Evolutionary conservation across 2,888 invertebrate genomes (phyloP).

Genomic region (Leptogaster cylindrica): DNA sequence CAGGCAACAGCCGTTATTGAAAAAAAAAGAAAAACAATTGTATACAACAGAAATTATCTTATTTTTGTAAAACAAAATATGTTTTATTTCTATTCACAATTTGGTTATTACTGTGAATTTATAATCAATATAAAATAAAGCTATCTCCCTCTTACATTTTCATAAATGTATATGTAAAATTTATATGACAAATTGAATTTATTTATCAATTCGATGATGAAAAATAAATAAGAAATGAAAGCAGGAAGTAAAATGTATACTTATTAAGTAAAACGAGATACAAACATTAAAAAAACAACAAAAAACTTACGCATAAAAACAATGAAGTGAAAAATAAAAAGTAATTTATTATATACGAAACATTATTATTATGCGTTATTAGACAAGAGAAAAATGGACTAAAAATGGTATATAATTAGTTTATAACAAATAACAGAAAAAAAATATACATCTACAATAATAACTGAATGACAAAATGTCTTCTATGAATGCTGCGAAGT

Average conservation of each 20-base stretch:
- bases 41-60: no score
- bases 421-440: background rate
- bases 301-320: conserved; percentile 11
- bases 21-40: no score
- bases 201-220: conserved; percentile 8
- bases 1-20: no score
- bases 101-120: background rate
- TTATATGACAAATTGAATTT: conserved; percentile 17
- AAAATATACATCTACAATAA: background rate
- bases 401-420: background rate
- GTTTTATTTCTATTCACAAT: background rate
- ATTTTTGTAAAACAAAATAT: background rate
- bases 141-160: background rate
- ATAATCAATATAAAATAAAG: background rate
- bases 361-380: background rate
- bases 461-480: background rate
- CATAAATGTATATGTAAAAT: conserved; percentile 5
- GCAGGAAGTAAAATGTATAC: conserved; percentile 26
- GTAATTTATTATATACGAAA: conserved; percentile 24
- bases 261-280: conserved; percentile 14
- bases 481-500: conserved; percentile 2
- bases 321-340: background rate
- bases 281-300: background rate
- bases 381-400: background rate
- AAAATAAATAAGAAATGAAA: conserved; percentile 10